Percentiles rank a stretch among this genome's conserved stretches.
phyloP scores from a whole-genome alignment of 2,113 vertebrate species.

The Pterocles orientalis region DNA sequence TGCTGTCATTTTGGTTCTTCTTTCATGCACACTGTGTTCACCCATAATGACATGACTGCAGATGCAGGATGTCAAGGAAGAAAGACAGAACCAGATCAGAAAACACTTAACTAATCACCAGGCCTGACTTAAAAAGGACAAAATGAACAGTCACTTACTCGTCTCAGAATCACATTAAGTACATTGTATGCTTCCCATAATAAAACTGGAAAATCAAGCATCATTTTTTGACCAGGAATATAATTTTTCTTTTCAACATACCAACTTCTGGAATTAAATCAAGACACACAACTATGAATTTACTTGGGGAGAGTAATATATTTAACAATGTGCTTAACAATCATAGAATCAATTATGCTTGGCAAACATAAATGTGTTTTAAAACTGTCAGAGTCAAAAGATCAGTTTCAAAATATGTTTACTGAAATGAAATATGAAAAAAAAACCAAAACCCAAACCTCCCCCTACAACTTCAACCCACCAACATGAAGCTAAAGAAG shows the following conservation, averaged over 20 bases:
- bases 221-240: neutral
- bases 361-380: slow-evolving; percentile 28
- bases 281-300: slow-evolving; percentile 15
- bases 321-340: slow-evolving; percentile 51
- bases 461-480: neutral
- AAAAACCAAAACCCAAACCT: neutral
- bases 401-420: slow-evolving; percentile 22
- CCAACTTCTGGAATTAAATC: slow-evolving; percentile 27
- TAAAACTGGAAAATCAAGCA: neutral
- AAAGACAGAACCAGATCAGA: neutral
- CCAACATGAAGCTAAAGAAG: neutral
- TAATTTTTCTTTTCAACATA: slow-evolving; percentile 39
- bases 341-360: slow-evolving; percentile 28
- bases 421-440: slow-evolving; percentile 38
- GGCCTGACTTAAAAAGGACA: neutral
- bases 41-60: neutral
- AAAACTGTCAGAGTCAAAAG: slow-evolving; percentile 47
- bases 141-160: neutral
- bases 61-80: neutral
- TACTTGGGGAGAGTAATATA: slow-evolving; percentile 5
- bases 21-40: neutral
- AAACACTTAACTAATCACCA: neutral
- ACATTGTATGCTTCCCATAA: neutral
- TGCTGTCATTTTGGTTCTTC: neutral
- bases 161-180: neutral